These are phyloP conservation scores for Rhamnusium bicolor DNA, from an alignment of 2,888 invertebrate species.

Conservation along the genomic window DNA sequence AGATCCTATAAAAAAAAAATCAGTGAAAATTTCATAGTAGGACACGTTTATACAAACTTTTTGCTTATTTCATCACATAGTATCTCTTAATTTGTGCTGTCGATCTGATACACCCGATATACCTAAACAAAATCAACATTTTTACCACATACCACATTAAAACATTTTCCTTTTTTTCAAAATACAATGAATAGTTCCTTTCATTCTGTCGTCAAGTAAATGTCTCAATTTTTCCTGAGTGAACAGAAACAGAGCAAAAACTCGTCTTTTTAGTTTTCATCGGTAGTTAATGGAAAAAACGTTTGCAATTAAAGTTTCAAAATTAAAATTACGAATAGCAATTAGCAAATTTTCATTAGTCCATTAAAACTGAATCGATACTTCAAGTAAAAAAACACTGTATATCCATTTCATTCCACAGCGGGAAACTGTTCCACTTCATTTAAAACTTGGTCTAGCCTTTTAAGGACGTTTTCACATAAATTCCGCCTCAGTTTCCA, in stretches of 20 bases:
- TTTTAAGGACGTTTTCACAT: neutral
- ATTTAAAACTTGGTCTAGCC: slow-evolving; percentile 1
- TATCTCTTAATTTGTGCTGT: no score
- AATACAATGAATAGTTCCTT: neutral
- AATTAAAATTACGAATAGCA: slow-evolving; percentile 1
- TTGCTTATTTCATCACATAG: no score
- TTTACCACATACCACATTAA: no score
- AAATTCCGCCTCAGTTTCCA: neutral
- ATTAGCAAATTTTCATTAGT: slow-evolving; percentile 15
- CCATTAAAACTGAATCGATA: slow-evolving; percentile 16
- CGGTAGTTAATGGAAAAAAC: neutral
- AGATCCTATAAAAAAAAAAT: no score
- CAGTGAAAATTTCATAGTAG: no score
- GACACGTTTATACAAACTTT: no score
- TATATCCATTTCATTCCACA: neutral
- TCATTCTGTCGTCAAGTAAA: neutral
- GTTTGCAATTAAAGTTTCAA: neutral
- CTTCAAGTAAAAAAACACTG: neutral
- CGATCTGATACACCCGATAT: no score
- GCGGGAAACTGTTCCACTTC: neutral
- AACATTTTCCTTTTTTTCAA: neutral
- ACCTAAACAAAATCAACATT: no score
- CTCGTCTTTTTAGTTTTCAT: neutral
- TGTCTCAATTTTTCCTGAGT: neutral
- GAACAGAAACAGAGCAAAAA: neutral